Evolutionary conservation across 2,797 vertebrate species (phyloP), one percentile per base, ranked within the genome.

Genomic region (Hydrocynus forskahlii): DNA sequence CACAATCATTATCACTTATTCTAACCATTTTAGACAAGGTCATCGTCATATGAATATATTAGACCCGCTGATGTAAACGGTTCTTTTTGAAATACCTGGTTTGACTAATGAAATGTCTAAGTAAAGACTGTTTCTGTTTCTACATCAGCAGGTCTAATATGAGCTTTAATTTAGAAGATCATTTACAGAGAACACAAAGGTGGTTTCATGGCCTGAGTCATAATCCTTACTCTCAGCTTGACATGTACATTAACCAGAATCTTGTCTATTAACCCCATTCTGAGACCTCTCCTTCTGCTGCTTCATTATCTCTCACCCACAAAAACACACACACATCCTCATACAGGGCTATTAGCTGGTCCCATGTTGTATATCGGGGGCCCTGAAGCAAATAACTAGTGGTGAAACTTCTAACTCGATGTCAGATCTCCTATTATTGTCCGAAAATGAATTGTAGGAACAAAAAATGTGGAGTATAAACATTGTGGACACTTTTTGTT

Each of bases 261-360:
- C 21, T 5, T 16, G 9, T 17, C 57, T 83, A 74, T 83, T 81
- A 78, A 86, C 73, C 55, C 70, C 7, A 19, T 87, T 85, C 79
- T 35, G 35, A 35, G 35, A 35, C 35, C 4, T 35, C 9, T 48
- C 45, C 40, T 77, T 45, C 45, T 19, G 17, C 38, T 70, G n/a
- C 16, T 57, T 69, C 3, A 8, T 55, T 40, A 19, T 23, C 35
- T 35, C 35, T 2, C 35, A 3, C 35, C 0, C 35, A 35, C 35
- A 35, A 2, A 35, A 2, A 35, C 35, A 35, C 35, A 35, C 35
- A 35, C 52, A 17, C 40, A 38, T 3, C 5, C 19, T 43, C 23
- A 57, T 4, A 55, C 9, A 62, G 54, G 79, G 63, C 71, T 80
- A 13, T 57, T 14, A 7, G 50, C 38, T 43, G 43, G 19, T 17